phyloP scores from a whole-genome alignment of 2,888 invertebrate genomes.

The Disparrhopalites patrizii region DNA sequence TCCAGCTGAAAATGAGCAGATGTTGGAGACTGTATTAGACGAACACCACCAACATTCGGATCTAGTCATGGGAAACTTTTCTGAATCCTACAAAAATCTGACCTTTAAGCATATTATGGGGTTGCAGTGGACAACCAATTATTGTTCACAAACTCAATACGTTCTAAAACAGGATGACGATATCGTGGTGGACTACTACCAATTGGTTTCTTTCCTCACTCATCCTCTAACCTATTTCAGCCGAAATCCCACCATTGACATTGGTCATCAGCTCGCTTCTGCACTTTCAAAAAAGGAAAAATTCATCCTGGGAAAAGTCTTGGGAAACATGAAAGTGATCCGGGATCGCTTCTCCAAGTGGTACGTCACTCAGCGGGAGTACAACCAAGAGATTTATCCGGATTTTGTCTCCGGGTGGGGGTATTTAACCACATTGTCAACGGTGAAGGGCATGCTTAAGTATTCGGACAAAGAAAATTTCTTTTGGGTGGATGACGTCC shows the following conservation, averaged over 20 bases:
- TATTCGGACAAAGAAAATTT: conserved; percentile 52
- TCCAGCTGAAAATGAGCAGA: too few relatives aligned
- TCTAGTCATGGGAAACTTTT: conserved; percentile 70
- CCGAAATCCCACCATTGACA: neutral
- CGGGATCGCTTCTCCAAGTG: conserved; percentile 70
- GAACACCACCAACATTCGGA: conserved; percentile 57
- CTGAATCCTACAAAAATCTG: conserved; percentile 73
- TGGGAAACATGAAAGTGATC: conserved; percentile 58
- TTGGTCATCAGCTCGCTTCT: neutral
- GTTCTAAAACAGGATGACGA: conserved; percentile 80
- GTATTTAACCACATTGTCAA: conserved; percentile 67
- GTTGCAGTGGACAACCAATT: conserved; percentile 65
- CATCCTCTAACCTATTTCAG: neutral
- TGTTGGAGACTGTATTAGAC: neutral
- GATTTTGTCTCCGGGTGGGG: conserved; percentile 79
- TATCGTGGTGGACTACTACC: conserved; percentile 66
- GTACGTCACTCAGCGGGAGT: conserved; percentile 70
- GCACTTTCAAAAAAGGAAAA: too few relatives aligned
- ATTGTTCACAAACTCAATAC: conserved; percentile 61
- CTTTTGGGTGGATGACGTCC: conserved; percentile 91
- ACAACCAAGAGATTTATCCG: conserved; percentile 61
- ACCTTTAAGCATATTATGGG: conserved; percentile 81
- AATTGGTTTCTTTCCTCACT: conserved; percentile 54
- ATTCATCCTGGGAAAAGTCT: conserved; percentile 19
- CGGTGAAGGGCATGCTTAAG: conserved; percentile 59